Conservation (phyloP, 2,797 vertebrate genomes). For the Craterocephalus amniculus region DNA sequence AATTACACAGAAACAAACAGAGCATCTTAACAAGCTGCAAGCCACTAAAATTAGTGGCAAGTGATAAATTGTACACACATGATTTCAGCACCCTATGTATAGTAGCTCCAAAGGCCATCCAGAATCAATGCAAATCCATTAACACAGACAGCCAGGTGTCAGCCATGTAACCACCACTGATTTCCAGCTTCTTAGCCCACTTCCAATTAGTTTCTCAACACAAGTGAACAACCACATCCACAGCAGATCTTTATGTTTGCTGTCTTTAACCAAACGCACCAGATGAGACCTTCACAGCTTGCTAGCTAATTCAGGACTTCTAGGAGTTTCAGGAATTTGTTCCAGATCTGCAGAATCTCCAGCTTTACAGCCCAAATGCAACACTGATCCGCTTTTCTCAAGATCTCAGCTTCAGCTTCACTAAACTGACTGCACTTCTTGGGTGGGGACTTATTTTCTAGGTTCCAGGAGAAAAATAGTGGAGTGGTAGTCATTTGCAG, state of each 20-base stretch:
- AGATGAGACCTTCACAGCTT: conserved; percentile 33
- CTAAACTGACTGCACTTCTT: conserved; percentile 40
- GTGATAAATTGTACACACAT: conserved; percentile 56
- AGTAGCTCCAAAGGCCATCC: conserved; percentile 62
- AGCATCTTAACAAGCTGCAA: conserved; percentile 52
- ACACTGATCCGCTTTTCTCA: conserved; percentile 48
- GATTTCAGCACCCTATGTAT: conserved; percentile 59
- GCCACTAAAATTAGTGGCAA: conserved; percentile 59
- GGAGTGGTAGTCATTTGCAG: conserved; percentile 53
- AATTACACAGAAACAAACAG: conserved; percentile 37
- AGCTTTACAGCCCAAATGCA: conserved; percentile 29
- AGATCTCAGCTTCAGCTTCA: conserved; percentile 36
- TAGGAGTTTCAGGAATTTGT: conserved; percentile 39
- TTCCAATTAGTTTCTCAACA: conserved; percentile 63
- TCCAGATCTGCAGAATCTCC: conserved; percentile 35
- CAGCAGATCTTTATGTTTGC: conserved; percentile 59
- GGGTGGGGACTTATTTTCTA: conserved; percentile 38
- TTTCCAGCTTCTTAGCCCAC: conserved; percentile 60
- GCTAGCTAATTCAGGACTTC: conserved; percentile 32
- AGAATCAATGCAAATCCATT: conserved; percentile 73
- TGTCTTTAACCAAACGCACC: conserved; percentile 58
- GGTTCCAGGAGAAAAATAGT: conserved; percentile 39
- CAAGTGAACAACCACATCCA: conserved; percentile 53
- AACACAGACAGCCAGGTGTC: conserved; percentile 67
- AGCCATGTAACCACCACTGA: conserved; percentile 62